A percentile compares a stretch with the other conserved stretches of the same genome.
phyloP scores from a whole-genome alignment of 2,888 invertebrate species.

The Poecilus cupreus region DNA sequence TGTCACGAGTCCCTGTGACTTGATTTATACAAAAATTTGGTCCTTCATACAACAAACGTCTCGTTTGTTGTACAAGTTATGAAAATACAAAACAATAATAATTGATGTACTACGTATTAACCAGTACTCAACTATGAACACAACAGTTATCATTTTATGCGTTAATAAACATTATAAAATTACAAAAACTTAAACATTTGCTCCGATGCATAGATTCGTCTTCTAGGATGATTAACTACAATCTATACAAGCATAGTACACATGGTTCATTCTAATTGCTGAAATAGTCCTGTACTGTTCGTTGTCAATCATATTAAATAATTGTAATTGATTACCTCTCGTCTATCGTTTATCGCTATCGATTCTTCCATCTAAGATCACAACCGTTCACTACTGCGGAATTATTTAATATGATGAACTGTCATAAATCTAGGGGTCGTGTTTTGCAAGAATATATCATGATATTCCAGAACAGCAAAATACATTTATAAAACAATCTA shows the following conservation, averaged over 20 bases:
- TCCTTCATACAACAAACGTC: constrained; percentile 50
- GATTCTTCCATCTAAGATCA: not conserved
- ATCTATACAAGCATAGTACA: constrained; percentile 54
- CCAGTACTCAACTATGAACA: constrained; percentile 42
- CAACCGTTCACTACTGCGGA: not conserved
- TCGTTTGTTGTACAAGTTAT: constrained; percentile 48
- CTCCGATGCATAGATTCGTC: constrained; percentile 54
- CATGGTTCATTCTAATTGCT: constrained; percentile 49
- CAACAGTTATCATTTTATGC: constrained; percentile 41
- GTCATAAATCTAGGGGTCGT: constrained; percentile 38
- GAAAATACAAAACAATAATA: constrained; percentile 41
- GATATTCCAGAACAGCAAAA: constrained; percentile 51
- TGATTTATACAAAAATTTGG: constrained; percentile 53
- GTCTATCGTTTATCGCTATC: no score
- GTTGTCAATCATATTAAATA: constrained; percentile 47
- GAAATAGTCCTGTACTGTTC: constrained; percentile 55
- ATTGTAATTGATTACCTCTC: not conserved
- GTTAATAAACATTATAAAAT: constrained; percentile 52
- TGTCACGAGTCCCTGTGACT: constrained; percentile 19
- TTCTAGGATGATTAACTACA: constrained; percentile 48
- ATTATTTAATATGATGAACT: constrained; percentile 47
- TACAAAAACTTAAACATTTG: constrained; percentile 57
- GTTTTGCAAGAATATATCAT: constrained; percentile 49
- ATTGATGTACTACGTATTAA: constrained; percentile 22
- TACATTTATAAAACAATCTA: constrained; percentile 9